A percentile compares a stretch with the other conserved stretches of the same genome.
phyloP scores from a whole-genome alignment of 2,797 vertebrate genomes.

The Rhabdomys pumilio region DNA sequence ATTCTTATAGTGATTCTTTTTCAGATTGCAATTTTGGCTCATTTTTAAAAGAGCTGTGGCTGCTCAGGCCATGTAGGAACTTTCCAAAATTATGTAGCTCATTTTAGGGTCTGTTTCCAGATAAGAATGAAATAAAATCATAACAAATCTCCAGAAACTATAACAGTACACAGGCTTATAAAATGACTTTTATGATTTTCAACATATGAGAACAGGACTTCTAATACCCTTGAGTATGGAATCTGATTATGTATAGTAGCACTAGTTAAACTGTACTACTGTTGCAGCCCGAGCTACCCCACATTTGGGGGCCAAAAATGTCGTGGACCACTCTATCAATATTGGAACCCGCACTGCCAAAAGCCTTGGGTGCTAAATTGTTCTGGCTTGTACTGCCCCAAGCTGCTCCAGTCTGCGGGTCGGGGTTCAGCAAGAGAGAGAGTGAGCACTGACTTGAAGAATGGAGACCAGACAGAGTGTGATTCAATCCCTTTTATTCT shows the following conservation, averaged over 20 bases:
- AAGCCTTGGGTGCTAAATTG: too few species aligned
- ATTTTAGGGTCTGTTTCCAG: not conserved
- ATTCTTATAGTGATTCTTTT: not conserved
- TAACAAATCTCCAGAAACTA: not conserved
- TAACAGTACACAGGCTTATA: not conserved
- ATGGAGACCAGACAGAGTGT: too few species aligned
- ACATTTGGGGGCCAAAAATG: too few species aligned
- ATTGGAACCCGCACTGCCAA: too few species aligned
- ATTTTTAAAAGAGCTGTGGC: not conserved
- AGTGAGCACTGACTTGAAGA: too few species aligned
- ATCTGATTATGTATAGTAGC: not conserved
- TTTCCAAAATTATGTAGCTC: not conserved
- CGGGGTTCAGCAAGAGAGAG: too few species aligned
- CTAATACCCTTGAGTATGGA: not conserved
- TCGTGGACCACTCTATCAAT: too few species aligned
- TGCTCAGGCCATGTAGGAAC: not conserved
- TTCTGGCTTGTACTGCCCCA: too few species aligned
- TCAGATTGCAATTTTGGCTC: not conserved
- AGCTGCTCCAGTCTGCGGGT: too few species aligned
- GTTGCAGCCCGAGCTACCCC: too few species aligned
- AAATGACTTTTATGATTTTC: constrained; percentile 8
- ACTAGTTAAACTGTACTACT: not conserved
- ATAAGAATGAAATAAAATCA: not conserved
- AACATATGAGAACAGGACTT: not conserved
- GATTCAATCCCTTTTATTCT: too few species aligned